A percentile compares a stretch with the other conserved stretches of the same genome.
Evolutionary conservation across 2,888 invertebrate species (phyloP).

Genomic region (Dermolepida albohirtum): DNA sequence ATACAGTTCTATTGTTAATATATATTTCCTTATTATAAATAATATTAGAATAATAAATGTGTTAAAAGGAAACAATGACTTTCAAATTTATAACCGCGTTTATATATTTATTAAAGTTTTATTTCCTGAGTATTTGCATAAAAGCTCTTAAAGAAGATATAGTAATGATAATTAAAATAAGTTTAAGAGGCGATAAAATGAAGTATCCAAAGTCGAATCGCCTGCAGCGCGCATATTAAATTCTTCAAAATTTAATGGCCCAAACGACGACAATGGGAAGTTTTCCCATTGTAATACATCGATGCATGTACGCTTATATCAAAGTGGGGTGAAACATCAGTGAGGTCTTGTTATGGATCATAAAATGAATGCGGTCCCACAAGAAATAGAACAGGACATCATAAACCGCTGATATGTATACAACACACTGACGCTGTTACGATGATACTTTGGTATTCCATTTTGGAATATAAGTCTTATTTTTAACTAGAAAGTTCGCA

Average conservation of each 20-base stretch:
- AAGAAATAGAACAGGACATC: slow-evolving; percentile 62
- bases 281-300: slow-evolving; percentile 52
- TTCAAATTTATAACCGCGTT: too few relatives aligned
- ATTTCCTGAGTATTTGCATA: not conserved
- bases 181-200: slow-evolving; percentile 40
- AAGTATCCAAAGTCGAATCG: slow-evolving; percentile 16
- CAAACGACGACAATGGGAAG: slow-evolving; percentile 57
- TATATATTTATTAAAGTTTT: not conserved
- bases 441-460: slow-evolving; percentile 45
- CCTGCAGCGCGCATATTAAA: slow-evolving; percentile 53
- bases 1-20: too few relatives aligned
- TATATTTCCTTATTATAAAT: too few relatives aligned
- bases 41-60: too few relatives aligned
- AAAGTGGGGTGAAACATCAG: slow-evolving; percentile 41
- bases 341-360: slow-evolving; percentile 47
- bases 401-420: slow-evolving; percentile 60
- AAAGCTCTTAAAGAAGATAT: slow-evolving; percentile 9
- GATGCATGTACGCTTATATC: slow-evolving; percentile 45
- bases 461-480: not conserved
- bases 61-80: too few relatives aligned
- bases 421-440: slow-evolving; percentile 50
- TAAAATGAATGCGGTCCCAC: slow-evolving; percentile 58
- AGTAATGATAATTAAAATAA: slow-evolving; percentile 38
- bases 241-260: slow-evolving; percentile 59
- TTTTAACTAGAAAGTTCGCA: not conserved